Evolutionary conservation across 2,113 vertebrate species (phyloP).

Genomic region (Romanogobio albipinnatus): DNA sequence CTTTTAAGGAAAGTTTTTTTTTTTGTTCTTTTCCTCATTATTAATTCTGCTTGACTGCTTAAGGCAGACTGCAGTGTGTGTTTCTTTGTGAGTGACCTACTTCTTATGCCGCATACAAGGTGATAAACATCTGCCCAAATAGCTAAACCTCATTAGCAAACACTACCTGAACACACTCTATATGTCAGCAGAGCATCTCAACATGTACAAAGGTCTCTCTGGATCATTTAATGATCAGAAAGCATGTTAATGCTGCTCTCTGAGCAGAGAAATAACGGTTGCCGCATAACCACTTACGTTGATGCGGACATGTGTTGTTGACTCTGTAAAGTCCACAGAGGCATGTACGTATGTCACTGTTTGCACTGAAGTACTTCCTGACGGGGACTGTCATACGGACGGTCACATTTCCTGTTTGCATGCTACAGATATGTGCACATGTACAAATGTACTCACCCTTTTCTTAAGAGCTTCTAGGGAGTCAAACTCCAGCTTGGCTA

Average conservation of each 20-base stretch:
- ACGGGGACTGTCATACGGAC: not conserved
- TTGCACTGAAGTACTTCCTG: conserved; percentile 21
- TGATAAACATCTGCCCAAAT: conserved; percentile 57
- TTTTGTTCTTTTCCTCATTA: not conserved
- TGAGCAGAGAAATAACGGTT: conserved; percentile 2
- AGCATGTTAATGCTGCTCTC: conserved; percentile 11
- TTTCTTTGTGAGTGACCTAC: conserved; percentile 48
- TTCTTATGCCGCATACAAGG: conserved; percentile 46
- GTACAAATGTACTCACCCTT: conserved; percentile 79
- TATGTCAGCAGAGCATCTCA: conserved; percentile 1
- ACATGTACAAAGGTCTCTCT: conserved; percentile 19
- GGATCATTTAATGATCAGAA: conserved; percentile 38
- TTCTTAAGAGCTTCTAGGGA: conserved; percentile 94
- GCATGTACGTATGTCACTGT: not conserved
- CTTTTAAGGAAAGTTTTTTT: not conserved
- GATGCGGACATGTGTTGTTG: conserved; percentile 15
- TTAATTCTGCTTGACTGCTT: conserved; percentile 15
- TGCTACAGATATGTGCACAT: not conserved
- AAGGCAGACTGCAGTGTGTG: conserved; percentile 2
- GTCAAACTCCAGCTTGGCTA: conserved; percentile 90
- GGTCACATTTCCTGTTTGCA: conserved; percentile 33
- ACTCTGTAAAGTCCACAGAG: conserved; percentile 5
- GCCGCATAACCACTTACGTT: not conserved
- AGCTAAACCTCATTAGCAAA: conserved; percentile 44
- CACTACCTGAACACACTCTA: conserved; percentile 6